Percentiles rank a stretch among this genome's conserved stretches.
These are phyloP conservation scores for Lineus longissimus DNA, from an alignment of 1,140 invertebrate species.

Conservation along the genomic window DNA sequence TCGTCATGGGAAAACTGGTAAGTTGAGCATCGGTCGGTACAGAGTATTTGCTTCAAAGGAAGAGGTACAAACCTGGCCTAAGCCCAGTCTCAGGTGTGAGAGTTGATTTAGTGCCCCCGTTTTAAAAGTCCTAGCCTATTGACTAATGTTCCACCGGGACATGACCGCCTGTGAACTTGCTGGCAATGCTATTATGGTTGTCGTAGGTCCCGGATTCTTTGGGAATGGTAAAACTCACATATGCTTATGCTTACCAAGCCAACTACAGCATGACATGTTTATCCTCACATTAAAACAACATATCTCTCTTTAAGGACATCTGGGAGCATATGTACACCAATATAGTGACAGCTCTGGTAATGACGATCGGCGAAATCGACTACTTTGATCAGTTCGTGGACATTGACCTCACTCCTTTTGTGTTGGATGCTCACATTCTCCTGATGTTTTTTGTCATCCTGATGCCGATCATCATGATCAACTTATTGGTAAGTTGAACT, in stretches of 20 bases:
- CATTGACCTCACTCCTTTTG: constrained; percentile 23
- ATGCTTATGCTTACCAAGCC: too few relatives aligned
- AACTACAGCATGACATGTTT: too few relatives aligned
- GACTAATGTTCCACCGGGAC: background rate
- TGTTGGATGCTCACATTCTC: constrained; percentile 27
- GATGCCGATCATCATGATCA: constrained; percentile 40
- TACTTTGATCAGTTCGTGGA: constrained; percentile 30
- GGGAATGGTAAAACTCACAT: too few relatives aligned
- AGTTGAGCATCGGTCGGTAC: background rate
- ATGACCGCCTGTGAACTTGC: background rate
- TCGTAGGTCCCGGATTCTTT: background rate
- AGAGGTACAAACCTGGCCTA: background rate
- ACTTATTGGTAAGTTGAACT: constrained; percentile 33
- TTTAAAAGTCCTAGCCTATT: background rate
- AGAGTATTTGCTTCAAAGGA: background rate
- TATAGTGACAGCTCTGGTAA: constrained; percentile 25
- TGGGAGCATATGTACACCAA: background rate
- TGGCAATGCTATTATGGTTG: background rate
- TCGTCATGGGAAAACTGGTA: constrained; percentile 5
- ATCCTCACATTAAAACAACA: background rate
- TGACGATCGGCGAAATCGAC: constrained; percentile 42
- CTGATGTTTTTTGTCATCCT: constrained; percentile 33
- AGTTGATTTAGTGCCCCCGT: background rate
- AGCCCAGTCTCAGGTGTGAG: background rate
- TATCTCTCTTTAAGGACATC: background rate